These are phyloP conservation scores for Drosophila tropicalis DNA, from an alignment of 1,140 invertebrate genomes.

Conservation along the genomic window DNA sequence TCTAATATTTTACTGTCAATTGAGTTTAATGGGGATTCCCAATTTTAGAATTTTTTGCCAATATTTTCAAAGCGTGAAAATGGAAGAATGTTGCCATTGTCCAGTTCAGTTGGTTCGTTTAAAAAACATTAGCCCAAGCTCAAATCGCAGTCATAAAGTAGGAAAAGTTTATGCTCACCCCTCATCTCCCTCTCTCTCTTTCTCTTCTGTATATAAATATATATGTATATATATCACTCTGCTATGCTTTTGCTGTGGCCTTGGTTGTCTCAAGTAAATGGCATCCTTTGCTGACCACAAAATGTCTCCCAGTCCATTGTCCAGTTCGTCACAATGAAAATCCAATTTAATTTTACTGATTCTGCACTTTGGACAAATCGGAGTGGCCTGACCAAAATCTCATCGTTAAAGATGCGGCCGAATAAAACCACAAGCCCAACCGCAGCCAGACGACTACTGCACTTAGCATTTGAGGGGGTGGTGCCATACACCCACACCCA, in stretches of 20 bases:
- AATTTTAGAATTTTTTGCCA: background rate
- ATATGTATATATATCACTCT: background rate
- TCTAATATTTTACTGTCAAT: background rate
- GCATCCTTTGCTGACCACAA: slow-evolving; percentile 42
- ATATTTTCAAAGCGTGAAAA: slow-evolving; percentile 7
- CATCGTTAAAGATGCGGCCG: slow-evolving; percentile 57
- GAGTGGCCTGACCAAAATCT: slow-evolving; percentile 63
- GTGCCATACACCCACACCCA: too few relatives aligned
- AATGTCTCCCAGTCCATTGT: slow-evolving; percentile 52
- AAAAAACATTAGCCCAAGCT: slow-evolving; percentile 72
- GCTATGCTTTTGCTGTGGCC: background rate
- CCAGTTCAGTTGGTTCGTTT: slow-evolving; percentile 50
- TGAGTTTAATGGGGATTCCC: background rate
- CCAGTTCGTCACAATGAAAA: slow-evolving; percentile 79
- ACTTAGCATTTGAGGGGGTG: slow-evolving; percentile 15
- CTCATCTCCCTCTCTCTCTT: background rate
- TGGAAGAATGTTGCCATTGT: slow-evolving; percentile 13
- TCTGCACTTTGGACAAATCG: slow-evolving; percentile 78
- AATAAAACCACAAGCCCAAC: slow-evolving; percentile 45
- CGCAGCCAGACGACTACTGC: slow-evolving; percentile 35
- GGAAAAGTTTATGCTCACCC: slow-evolving; percentile 45
- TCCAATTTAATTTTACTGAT: slow-evolving; percentile 80
- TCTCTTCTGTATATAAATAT: background rate
- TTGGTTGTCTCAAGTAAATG: slow-evolving; percentile 38
- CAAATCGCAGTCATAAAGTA: slow-evolving; percentile 50